phyloP scores from a whole-genome alignment of 1,140 invertebrate genomes.

The Neodiprion virginianus region DNA sequence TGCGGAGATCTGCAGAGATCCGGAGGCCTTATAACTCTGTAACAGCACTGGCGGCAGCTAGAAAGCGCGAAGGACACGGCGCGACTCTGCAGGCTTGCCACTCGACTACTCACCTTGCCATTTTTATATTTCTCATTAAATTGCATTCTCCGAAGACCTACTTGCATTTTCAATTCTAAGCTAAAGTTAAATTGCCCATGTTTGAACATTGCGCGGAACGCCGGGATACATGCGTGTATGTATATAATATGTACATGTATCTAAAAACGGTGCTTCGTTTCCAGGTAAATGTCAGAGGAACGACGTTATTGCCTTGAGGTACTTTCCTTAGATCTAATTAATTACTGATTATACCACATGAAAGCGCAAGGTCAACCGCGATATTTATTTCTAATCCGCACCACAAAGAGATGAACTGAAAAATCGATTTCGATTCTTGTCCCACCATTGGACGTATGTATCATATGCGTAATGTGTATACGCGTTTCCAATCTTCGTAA shows the following conservation, averaged over 20 bases:
- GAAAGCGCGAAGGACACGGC: neutral
- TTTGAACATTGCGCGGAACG: neutral
- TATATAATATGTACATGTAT: neutral
- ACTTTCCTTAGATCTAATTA: neutral
- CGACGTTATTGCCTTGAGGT: slow-evolving; percentile 1
- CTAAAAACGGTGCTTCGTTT: neutral
- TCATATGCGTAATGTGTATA: too few species aligned
- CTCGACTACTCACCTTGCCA: neutral
- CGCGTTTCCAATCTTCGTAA: too few species aligned
- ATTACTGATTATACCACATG: neutral
- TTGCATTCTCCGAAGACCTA: slow-evolving; percentile 7
- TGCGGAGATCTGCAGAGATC: neutral
- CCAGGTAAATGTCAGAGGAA: neutral
- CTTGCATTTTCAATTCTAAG: slow-evolving; percentile 7
- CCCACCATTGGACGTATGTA: too few species aligned
- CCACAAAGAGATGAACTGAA: neutral
- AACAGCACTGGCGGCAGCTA: too few species aligned
- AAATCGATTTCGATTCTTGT: neutral
- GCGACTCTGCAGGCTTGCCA: neutral
- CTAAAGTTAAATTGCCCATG: slow-evolving; percentile 5
- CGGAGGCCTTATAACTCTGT: neutral
- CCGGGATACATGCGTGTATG: neutral
- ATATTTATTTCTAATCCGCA: too few species aligned
- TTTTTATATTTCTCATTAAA: slow-evolving; percentile 8
- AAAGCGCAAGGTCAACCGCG: neutral